Base-by-base conservation (phyloP, 2,797 vertebrate species). In the Poeciliopsis paucimaculata region DNA sequence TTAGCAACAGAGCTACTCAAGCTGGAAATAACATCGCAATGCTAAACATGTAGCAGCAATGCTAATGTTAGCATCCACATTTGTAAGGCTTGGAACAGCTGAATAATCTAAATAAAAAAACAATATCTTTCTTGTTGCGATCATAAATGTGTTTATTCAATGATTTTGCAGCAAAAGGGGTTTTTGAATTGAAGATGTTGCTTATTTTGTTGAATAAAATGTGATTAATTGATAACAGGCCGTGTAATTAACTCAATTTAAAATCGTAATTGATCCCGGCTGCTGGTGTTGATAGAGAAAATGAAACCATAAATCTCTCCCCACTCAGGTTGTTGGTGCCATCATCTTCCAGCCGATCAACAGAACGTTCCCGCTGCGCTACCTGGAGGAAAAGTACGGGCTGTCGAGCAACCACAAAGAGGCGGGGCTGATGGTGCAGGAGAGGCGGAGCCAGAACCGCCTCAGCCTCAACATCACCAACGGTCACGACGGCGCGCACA, bases 311-410 rank as follows among this genome's bases (percentile, higher is more conserved):
- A 64, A 66, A 39, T 76, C 43, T 70, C 20, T 60, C 9, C 60
- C 23, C 20, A 3, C 36, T 72, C 31, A 95, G 94, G 93, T 97
- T 89, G 97, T 97, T 0, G 97, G 98, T 12, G 97, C 97, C 81
- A 96, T 99, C 88, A 97, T 99, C 92, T 99, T 98, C 92, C 98
- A 99, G 94, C 98, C 98, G 10, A 90, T 99, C 88, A 99, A 98
- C 95, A 93, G 98, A 87, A 94, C 91, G 0, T 94, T 99, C 84
- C 98, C 98, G 3, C 95, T 99, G 39, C 96, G 97, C 82, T 97
- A 96, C 89, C 86, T 99, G 82, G 97, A 98, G 84, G 98, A 99
- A 82, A 98, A 96, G 83, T 98, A 98, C 0, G 95, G 97, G 5
- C 62, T 94, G 57, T 94, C 95, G 47, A 82, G 94, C 0, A 83